Percentiles rank a stretch among this genome's conserved stretches.
Conservation (phyloP, 2,888 invertebrate species). For the Apotomis capreana region DNA sequence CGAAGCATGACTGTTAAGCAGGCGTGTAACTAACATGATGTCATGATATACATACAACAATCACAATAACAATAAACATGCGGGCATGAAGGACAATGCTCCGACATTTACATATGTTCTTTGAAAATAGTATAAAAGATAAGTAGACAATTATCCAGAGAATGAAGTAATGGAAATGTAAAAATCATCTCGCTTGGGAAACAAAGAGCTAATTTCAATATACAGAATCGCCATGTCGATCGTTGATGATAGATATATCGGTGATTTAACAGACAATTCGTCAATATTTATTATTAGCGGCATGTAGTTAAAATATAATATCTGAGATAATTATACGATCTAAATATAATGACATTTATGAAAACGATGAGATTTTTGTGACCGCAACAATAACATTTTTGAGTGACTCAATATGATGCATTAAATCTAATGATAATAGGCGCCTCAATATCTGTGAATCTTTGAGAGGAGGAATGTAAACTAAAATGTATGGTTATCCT, state of each 20-base stretch:
- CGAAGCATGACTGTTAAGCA: slow-evolving; percentile 16
- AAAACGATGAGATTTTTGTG: background rate
- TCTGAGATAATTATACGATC: background rate
- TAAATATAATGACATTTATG: background rate
- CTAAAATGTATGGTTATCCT: slow-evolving; percentile 45
- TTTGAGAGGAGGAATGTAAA: slow-evolving; percentile 52
- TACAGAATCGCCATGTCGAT: slow-evolving; percentile 7
- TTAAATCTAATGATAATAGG: slow-evolving; percentile 35
- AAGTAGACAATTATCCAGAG: slow-evolving; percentile 22
- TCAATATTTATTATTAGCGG: background rate
- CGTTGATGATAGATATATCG: slow-evolving; percentile 4
- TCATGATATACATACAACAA: slow-evolving; percentile 34
- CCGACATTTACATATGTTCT: slow-evolving; percentile 30
- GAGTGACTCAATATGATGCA: slow-evolving; percentile 25
- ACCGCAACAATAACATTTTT: slow-evolving; percentile 6
- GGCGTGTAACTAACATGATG: slow-evolving; percentile 21
- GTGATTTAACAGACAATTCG: background rate
- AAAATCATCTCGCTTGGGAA: slow-evolving; percentile 18
- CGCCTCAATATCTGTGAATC: slow-evolving; percentile 28
- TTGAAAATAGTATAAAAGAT: slow-evolving; percentile 28
- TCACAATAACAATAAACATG: slow-evolving; percentile 35
- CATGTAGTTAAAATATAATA: background rate
- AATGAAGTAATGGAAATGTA: slow-evolving; percentile 21
- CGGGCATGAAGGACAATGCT: slow-evolving; percentile 22
- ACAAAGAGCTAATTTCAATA: slow-evolving; percentile 15